Evolutionary conservation across 2,888 invertebrate genomes (phyloP), one percentile per base, ranked within the genome.

Genomic region (Oasisia sp.): DNA sequence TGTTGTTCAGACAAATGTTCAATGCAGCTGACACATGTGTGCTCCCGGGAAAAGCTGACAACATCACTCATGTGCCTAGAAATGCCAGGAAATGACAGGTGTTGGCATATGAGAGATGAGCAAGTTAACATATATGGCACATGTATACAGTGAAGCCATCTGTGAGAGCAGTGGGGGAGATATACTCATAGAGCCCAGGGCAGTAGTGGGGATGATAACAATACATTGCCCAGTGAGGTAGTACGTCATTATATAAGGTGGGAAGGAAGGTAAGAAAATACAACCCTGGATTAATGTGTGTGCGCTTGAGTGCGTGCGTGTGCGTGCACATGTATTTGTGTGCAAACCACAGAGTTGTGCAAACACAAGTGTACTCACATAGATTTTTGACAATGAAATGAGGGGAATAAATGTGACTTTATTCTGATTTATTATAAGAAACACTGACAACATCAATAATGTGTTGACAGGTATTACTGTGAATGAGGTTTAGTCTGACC

Each of bases 101-200:
- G 74, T n/a, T 74, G 74, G 74, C 74, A 74, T 74, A 74, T 74
- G 74, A 74, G 74, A 74, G 74, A 74, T 74, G 74, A n/a, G n/a
- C 74, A n/a, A 74, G 74, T 19, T 74, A 74, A 74, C 74, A 74
- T 74, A 74, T 19, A 56, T 19, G 14, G 19, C 56, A 56, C 8
- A 56, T 56, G 9, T 5, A 74, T 27, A 74, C 74, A 74, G 27
- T 74, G 74, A 74, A 74, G 27, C 74, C 74, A 74, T 74, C 74
- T 74, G 74, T 74, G 74, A 0, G n/a, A 0, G 74, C 74, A 74
- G 14, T 27, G 74, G 74, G n/a, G n/a, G 74, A n/a, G 27, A 74
- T 74, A 74, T 19, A 74, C 7, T n/a, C 27, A 74, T n/a, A 19
- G 1, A 27, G n/a, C 27, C 19, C 27, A 74, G 74, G 5, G 19